These are phyloP conservation scores for Uropsilus gracilis DNA, from an alignment of 2,113 vertebrate species.

Conservation along the genomic window DNA sequence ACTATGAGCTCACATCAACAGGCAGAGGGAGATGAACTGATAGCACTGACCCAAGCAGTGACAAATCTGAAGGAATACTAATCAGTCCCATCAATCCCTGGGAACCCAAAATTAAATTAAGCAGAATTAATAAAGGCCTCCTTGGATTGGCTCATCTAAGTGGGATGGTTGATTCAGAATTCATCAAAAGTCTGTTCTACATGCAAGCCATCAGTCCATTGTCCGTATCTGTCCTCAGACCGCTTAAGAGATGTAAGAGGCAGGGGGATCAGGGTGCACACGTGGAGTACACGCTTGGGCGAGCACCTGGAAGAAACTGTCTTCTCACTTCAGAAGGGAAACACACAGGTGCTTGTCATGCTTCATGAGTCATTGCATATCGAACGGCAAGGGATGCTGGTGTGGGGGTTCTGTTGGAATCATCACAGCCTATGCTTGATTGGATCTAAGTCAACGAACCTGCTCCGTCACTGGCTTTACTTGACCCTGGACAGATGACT, in stretches of 20 bases:
- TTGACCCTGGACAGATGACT: background rate
- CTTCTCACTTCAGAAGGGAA: background rate
- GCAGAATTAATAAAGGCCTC: conserved; percentile 52
- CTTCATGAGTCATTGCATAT: background rate
- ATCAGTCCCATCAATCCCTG: conserved; percentile 13
- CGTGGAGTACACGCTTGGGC: fast-evolving
- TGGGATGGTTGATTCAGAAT: background rate
- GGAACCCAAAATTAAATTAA: conserved; percentile 60
- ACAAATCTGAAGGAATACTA: conserved; percentile 67
- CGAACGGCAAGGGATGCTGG: background rate
- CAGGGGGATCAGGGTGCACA: background rate
- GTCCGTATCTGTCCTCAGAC: background rate
- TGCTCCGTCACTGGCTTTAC: background rate
- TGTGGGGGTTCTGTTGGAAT: background rate
- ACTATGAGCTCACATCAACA: conserved; percentile 63
- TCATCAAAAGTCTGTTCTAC: background rate
- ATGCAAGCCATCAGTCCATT: background rate
- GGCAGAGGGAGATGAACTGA: conserved; percentile 74
- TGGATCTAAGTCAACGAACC: background rate
- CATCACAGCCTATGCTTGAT: background rate
- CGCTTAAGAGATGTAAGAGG: background rate
- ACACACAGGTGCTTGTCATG: background rate
- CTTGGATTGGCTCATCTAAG: background rate
- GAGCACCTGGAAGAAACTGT: background rate
- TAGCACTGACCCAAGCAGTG: background rate